Conservation (phyloP, 2,888 invertebrate genomes). For the Lasioglossum villosulum region DNA sequence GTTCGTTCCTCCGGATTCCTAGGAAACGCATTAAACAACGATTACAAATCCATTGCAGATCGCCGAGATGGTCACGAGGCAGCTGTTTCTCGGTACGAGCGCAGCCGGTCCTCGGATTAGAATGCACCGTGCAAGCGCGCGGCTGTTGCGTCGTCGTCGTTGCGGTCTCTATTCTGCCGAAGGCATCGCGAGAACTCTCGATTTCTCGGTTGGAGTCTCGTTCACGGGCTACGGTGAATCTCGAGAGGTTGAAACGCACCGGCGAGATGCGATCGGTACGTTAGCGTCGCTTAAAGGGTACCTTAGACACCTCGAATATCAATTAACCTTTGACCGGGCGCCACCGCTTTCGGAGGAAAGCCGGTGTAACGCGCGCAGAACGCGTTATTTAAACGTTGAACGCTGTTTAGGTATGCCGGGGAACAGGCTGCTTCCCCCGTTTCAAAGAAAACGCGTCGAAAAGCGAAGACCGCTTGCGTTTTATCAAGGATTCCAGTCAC, state of each 20-base stretch:
- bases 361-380: neutral
- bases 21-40: slow-evolving; percentile 44
- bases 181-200: slow-evolving; percentile 22
- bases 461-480: neutral
- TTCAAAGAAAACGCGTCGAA: slow-evolving; percentile 11
- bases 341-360: neutral
- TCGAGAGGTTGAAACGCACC: neutral
- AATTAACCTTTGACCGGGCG: slow-evolving; percentile 8
- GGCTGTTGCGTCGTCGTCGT: neutral
- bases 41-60: slow-evolving; percentile 59
- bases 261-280: neutral
- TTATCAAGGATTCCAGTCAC: slow-evolving; percentile 38
- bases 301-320: neutral
- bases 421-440: neutral
- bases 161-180: neutral
- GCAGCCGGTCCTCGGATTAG: slow-evolving; percentile 54
- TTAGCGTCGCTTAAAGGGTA: neutral
- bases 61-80: slow-evolving; percentile 34
- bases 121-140: slow-evolving; percentile 47
- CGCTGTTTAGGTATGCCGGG: neutral
- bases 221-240: neutral
- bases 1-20: slow-evolving; percentile 12
- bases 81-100: slow-evolving; percentile 47
- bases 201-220: slow-evolving; percentile 13
- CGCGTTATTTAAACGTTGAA: neutral